phyloP scores from a whole-genome alignment of 2,113 vertebrate species.

The Synchiropus splendidus region DNA sequence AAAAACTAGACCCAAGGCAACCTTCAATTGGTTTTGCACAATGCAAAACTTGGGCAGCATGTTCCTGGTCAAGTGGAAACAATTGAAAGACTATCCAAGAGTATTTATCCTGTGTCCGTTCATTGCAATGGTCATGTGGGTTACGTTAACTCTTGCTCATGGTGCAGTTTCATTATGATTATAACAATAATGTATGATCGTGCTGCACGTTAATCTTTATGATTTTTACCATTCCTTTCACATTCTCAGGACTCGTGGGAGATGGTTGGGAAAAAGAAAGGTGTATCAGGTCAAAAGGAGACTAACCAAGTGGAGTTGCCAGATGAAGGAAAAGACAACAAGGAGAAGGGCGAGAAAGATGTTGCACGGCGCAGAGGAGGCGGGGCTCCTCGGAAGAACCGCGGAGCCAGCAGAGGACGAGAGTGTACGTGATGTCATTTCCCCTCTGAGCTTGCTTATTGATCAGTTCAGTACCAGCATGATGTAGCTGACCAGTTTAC shows the following conservation, averaged over 20 bases:
- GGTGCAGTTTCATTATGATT: too few species aligned
- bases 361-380: constrained; percentile 85
- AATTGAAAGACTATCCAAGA: too few species aligned
- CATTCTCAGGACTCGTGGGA: constrained; percentile 89
- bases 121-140: too few species aligned
- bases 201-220: constrained; percentile 2
- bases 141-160: too few species aligned
- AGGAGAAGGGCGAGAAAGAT: constrained; percentile 78
- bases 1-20: too few species aligned
- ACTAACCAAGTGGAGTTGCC: constrained; percentile 75
- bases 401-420: constrained; percentile 85
- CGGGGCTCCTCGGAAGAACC: constrained; percentile 75
- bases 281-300: constrained; percentile 91
- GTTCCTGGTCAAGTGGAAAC: too few species aligned
- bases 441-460: neutral
- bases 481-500: too few species aligned
- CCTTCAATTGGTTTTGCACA: too few species aligned
- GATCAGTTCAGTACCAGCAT: neutral
- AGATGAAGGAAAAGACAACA: constrained; percentile 89
- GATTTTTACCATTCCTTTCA: too few species aligned
- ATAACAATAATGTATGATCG: neutral
- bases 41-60: too few species aligned
- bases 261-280: constrained; percentile 98
- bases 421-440: constrained; percentile 74
- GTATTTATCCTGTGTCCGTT: too few species aligned